Percentiles rank a stretch among this genome's conserved stretches.
Evolutionary conservation across 2,113 vertebrate genomes (phyloP).

Genomic region (Callorhinus ursinus): DNA sequence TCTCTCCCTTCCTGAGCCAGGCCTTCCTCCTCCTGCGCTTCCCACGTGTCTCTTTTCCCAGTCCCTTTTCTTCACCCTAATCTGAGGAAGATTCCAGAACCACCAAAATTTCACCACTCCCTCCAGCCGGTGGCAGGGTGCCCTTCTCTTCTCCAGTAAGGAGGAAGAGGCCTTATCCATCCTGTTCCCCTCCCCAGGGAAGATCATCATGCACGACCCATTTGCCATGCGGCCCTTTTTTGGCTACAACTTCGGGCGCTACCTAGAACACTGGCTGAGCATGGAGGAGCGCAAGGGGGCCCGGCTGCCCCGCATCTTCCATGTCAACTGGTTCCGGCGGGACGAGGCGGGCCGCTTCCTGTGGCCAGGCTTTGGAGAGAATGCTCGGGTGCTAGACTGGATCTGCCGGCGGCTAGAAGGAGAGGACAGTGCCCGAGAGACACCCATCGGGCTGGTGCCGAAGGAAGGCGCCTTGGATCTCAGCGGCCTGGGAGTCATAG

Average conservation of each 20-base stretch:
- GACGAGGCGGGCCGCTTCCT: constrained; percentile 81
- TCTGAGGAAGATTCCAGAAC: neutral
- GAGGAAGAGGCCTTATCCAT: neutral
- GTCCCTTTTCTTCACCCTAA: neutral
- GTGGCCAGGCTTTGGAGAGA: constrained; percentile 86
- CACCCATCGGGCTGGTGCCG: constrained; percentile 86
- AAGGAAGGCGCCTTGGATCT: constrained; percentile 85
- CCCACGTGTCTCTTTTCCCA: neutral
- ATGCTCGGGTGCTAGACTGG: constrained; percentile 85
- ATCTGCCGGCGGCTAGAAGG: constrained; percentile 87
- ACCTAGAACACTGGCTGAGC: constrained; percentile 84
- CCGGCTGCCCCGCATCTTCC: constrained; percentile 84
- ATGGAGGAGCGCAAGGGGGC: constrained; percentile 77
- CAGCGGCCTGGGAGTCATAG: constrained; percentile 80
- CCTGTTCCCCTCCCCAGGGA: constrained; percentile 75
- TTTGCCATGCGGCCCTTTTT: constrained; percentile 89
- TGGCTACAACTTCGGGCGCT: constrained; percentile 86
- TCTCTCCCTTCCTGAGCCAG: neutral
- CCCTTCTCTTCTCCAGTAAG: neutral
- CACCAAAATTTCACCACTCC: neutral
- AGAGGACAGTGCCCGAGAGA: constrained; percentile 85
- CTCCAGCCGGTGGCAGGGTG: neutral
- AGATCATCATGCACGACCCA: constrained; percentile 87
- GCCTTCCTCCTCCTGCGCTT: neutral
- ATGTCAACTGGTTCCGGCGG: constrained; percentile 87